Percentiles rank a stretch among this genome's conserved stretches.
Evolutionary conservation across 2,113 vertebrate species (phyloP).

Genomic region (Herpailurus yagouaroundi): DNA sequence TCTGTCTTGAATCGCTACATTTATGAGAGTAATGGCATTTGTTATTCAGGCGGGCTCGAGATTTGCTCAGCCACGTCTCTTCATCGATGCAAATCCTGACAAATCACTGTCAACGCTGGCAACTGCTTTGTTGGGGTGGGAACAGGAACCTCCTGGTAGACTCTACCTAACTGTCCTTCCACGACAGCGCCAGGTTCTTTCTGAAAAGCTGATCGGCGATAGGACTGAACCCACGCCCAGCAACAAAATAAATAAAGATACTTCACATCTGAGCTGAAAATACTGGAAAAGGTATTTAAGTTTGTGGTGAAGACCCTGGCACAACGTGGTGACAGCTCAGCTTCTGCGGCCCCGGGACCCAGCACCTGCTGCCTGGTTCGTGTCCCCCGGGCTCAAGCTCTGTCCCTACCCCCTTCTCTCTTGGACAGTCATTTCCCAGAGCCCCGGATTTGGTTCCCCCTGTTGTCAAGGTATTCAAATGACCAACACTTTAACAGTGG

Average conservation of each 20-base stretch:
- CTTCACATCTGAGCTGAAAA: neutral
- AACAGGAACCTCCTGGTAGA: neutral
- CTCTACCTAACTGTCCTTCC: neutral
- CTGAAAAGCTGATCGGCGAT: neutral
- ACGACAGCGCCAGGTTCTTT: neutral
- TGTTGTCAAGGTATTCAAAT: neutral
- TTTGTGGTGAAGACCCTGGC: neutral
- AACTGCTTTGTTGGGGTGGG: neutral
- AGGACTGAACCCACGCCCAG: neutral
- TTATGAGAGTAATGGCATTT: neutral
- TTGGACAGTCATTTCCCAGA: neutral
- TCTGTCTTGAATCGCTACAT: neutral
- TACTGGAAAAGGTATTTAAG: neutral
- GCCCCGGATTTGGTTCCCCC: neutral
- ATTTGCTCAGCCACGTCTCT: neutral
- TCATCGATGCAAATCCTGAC: neutral
- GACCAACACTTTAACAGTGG: neutral
- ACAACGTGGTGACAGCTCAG: fast-evolving
- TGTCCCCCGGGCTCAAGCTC: neutral
- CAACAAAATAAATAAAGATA: neutral
- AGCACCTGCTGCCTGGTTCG: fast-evolving
- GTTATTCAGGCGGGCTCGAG: neutral
- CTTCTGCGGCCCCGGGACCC: neutral
- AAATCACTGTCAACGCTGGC: neutral
- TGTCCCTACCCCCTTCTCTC: neutral